These are phyloP conservation scores for Onychostruthus taczanowskii DNA, from an alignment of 2,113 vertebrate genomes.

Conservation along the genomic window DNA sequence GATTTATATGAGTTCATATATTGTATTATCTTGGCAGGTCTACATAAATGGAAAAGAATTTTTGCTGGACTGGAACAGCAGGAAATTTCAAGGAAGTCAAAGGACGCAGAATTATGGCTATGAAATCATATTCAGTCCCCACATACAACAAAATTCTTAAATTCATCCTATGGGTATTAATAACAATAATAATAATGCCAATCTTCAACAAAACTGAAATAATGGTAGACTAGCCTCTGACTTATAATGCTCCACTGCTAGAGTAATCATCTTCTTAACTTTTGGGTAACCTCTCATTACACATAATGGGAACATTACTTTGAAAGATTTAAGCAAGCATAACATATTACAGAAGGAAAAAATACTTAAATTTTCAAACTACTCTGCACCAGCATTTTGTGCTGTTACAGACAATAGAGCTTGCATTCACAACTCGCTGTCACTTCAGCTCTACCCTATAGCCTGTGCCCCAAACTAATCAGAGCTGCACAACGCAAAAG, in stretches of 20 bases:
- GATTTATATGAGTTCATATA: not conserved
- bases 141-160: not conserved
- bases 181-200: not conserved
- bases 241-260: not conserved
- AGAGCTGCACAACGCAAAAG: slow-evolving; percentile 36
- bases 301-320: slow-evolving; percentile 3
- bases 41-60: not conserved
- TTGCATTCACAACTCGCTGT: not conserved
- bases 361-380: not conserved
- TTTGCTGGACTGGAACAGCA: not conserved
- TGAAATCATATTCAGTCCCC: not conserved
- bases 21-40: not conserved
- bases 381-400: not conserved
- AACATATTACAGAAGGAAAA: not conserved
- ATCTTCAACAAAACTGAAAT: not conserved
- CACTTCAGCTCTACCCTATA: not conserved
- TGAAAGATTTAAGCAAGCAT: slow-evolving; percentile 59
- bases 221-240: not conserved
- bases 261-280: not conserved
- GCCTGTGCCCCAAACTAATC: not conserved
- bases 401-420: not conserved
- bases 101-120: not conserved
- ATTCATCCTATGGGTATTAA: not conserved
- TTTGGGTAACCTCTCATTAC: not conserved
- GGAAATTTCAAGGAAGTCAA: not conserved